A percentile compares a stretch with the other conserved stretches of the same genome.
Evolutionary conservation across 2,888 invertebrate species (phyloP).

Genomic region (Erpobdella octoculata): DNA sequence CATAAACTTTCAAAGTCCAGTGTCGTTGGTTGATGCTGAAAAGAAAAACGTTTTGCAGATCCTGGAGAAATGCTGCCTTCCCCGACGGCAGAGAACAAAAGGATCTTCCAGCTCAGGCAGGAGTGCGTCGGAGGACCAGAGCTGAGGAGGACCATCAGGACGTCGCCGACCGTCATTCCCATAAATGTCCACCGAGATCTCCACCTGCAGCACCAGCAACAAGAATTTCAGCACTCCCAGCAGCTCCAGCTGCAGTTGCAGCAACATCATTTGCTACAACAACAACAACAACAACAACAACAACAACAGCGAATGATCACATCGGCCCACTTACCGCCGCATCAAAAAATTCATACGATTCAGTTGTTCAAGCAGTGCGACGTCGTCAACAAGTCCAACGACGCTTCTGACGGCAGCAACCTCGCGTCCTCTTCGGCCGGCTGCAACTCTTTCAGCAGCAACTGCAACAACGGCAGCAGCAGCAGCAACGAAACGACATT

Average conservation of each 20-base stretch:
- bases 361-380: neutral
- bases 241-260: constrained; percentile 11
- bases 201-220: neutral
- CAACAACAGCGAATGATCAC: neutral
- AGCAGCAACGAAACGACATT: neutral
- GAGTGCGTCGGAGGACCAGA: neutral
- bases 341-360: neutral
- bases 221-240: neutral
- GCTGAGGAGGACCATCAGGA: neutral
- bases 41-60: too few species aligned
- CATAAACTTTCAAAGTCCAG: too few species aligned
- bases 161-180: neutral
- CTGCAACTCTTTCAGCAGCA: neutral
- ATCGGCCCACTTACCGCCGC: neutral
- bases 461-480: neutral
- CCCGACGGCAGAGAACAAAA: neutral
- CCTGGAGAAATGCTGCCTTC: neutral
- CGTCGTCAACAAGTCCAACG: neutral
- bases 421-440: too few species aligned
- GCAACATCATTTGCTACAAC: neutral
- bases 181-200: neutral
- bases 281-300: neutral
- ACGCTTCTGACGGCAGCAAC: too few species aligned
- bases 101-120: neutral
- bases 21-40: too few species aligned